Evolutionary conservation across 2,797 vertebrate genomes (phyloP).

Genomic region (Acipenser ruthenus): DNA sequence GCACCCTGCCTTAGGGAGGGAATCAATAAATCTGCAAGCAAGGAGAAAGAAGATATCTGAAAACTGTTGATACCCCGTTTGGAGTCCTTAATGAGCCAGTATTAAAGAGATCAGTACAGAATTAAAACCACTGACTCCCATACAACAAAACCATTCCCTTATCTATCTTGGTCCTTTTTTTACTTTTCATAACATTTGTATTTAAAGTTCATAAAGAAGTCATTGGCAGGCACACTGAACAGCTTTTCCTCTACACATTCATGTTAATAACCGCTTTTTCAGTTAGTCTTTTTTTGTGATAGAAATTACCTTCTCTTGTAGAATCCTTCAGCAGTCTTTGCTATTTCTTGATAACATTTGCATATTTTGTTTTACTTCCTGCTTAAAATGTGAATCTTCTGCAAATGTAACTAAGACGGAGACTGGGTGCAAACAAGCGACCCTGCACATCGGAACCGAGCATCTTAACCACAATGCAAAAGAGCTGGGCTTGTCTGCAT

Average conservation of each 20-base stretch:
- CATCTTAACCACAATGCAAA: too few relatives aligned
- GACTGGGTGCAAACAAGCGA: too few relatives aligned
- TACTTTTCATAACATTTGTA: slow-evolving; percentile 3
- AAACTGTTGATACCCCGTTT: slow-evolving; percentile 20
- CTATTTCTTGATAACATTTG: too few relatives aligned
- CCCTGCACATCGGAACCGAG: too few relatives aligned
- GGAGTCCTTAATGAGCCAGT: slow-evolving; percentile 21
- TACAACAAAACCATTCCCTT: slow-evolving; percentile 21
- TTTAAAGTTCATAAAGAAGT: slow-evolving; percentile 19
- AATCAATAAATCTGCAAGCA: slow-evolving; percentile 12
- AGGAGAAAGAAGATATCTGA: slow-evolving; percentile 18
- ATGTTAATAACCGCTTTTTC: slow-evolving; percentile 22
- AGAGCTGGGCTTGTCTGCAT: too few relatives aligned
- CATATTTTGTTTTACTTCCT: neutral
- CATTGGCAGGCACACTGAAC: slow-evolving; percentile 27
- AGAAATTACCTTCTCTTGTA: too few relatives aligned
- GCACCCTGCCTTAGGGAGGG: slow-evolving; percentile 3
- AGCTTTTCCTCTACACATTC: slow-evolving; percentile 22
- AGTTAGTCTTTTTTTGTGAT: slow-evolving; percentile 7
- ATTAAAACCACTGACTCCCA: slow-evolving; percentile 20
- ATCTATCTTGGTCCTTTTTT: slow-evolving; percentile 6
- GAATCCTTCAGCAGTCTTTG: too few relatives aligned
- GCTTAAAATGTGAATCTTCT: neutral
- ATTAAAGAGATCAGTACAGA: slow-evolving; percentile 26
- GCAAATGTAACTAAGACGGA: too few relatives aligned